Conservation (phyloP, 1,140 invertebrate genomes). For the Drosophila ananassae region DNA sequence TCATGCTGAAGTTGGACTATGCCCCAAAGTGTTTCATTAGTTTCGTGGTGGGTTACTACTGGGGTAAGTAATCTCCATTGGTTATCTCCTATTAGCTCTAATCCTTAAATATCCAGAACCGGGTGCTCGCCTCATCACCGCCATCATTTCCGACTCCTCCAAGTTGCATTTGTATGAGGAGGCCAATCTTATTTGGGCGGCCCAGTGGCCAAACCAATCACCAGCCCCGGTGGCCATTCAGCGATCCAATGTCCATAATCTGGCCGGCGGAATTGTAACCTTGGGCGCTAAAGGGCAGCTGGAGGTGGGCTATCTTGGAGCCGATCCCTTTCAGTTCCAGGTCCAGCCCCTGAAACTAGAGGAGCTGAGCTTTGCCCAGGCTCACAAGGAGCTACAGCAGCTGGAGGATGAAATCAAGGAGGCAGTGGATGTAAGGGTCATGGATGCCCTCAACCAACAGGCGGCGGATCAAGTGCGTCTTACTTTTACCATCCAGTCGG, state of each 20-base stretch:
- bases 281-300: conserved; percentile 64
- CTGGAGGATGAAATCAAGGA: conserved; percentile 83
- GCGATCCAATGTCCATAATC: conserved; percentile 70
- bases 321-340: conserved; percentile 78
- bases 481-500: conserved; percentile 55
- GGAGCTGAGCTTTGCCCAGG: conserved; percentile 73
- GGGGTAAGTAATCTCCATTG: conserved; percentile 57
- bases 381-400: conserved; percentile 77
- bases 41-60: conserved; percentile 80
- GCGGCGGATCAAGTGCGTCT: conserved; percentile 73
- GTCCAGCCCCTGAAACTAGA: conserved; percentile 71
- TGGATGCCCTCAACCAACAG: conserved; percentile 73
- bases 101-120: conserved; percentile 78
- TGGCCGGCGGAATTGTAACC: conserved; percentile 75
- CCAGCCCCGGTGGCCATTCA: conserved; percentile 74
- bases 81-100: background rate
- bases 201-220: conserved; percentile 85
- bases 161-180: conserved; percentile 89
- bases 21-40: conserved; percentile 77
- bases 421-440: conserved; percentile 72
- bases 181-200: conserved; percentile 90
- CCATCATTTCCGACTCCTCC: conserved; percentile 86
- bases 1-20: conserved; percentile 81
- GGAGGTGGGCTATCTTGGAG: conserved; percentile 74
- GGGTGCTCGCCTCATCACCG: conserved; percentile 85